phyloP scores from a whole-genome alignment of 2,113 vertebrate species.

The Oxygymnocypris stewartii region DNA sequence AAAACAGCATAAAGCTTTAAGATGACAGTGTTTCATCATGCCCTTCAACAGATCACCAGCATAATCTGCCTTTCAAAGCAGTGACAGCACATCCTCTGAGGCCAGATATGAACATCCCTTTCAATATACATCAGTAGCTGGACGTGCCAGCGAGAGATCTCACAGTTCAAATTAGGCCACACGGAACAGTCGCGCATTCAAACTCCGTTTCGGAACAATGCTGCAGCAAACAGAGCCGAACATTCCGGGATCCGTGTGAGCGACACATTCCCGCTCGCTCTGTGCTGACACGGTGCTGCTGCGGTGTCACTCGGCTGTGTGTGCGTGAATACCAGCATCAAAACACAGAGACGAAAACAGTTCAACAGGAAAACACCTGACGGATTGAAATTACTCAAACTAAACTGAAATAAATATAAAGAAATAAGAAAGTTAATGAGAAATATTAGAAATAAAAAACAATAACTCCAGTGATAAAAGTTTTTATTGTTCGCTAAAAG shows the following conservation, averaged over 20 bases:
- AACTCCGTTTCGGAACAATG: constrained; percentile 18
- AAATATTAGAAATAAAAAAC: not conserved
- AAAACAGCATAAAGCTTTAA: not conserved
- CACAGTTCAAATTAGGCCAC: constrained; percentile 28
- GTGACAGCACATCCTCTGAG: constrained; percentile 33
- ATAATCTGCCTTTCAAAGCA: not conserved
- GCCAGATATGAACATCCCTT: constrained; percentile 33
- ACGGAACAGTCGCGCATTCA: constrained; percentile 18
- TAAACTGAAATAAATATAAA: not conserved
- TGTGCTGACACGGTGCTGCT: not conserved
- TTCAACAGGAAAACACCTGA: not conserved
- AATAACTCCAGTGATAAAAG: not conserved
- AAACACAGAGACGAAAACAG: not conserved
- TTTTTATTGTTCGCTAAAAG: not conserved
- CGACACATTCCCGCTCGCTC: not conserved
- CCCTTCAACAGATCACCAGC: not conserved
- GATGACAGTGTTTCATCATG: constrained; percentile 9
- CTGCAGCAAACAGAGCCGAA: not conserved
- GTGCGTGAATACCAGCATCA: not conserved
- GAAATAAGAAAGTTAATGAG: not conserved
- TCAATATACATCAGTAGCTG: constrained; percentile 15
- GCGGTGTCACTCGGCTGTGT: not conserved
- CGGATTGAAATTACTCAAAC: not conserved
- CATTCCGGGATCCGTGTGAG: not conserved
- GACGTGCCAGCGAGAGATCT: constrained; percentile 7